Percentiles rank a stretch among this genome's conserved stretches.
phyloP scores from a whole-genome alignment of 2,888 invertebrate species.

The Horisme vitalbata region DNA sequence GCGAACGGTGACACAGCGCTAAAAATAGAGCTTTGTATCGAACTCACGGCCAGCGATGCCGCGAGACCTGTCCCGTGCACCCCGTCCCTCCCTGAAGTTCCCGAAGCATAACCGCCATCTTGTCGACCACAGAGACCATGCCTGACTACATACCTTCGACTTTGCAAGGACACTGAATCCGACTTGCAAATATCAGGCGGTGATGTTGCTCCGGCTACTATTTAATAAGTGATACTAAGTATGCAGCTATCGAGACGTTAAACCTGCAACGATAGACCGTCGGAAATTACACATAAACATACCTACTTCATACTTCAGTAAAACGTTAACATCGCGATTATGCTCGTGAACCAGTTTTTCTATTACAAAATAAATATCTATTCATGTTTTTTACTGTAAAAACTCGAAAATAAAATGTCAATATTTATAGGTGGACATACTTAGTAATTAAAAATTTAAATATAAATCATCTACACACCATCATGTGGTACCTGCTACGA shows the following conservation, averaged over 20 bases:
- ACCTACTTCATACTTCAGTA: conserved; percentile 45
- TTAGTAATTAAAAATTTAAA: no score
- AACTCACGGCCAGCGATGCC: conserved; percentile 46
- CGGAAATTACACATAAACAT: conserved; percentile 49
- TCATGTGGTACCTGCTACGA: no score
- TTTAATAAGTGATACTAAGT: conserved; percentile 32
- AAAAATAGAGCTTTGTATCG: conserved; percentile 73
- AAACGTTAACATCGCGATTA: conserved; percentile 38
- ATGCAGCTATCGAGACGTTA: conserved; percentile 35
- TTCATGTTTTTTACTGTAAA: no score
- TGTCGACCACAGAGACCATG: conserved; percentile 63
- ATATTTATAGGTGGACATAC: no score
- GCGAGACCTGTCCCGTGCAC: conserved; percentile 52
- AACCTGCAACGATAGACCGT: conserved; percentile 36
- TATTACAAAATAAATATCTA: no score
- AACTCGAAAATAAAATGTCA: no score
- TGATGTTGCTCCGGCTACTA: conserved; percentile 35
- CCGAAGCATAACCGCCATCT: conserved; percentile 68
- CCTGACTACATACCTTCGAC: conserved; percentile 53
- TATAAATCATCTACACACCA: no score
- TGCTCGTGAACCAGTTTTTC: conserved; percentile 38
- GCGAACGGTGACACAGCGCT: conserved; percentile 78
- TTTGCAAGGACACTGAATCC: conserved; percentile 58
- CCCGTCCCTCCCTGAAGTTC: conserved; percentile 53
- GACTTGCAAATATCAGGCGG: conserved; percentile 41